A percentile compares a stretch with the other conserved stretches of the same genome.
These are phyloP conservation scores for Fopius arisanus DNA, from an alignment of 1,140 invertebrate species.

Conservation along the genomic window DNA sequence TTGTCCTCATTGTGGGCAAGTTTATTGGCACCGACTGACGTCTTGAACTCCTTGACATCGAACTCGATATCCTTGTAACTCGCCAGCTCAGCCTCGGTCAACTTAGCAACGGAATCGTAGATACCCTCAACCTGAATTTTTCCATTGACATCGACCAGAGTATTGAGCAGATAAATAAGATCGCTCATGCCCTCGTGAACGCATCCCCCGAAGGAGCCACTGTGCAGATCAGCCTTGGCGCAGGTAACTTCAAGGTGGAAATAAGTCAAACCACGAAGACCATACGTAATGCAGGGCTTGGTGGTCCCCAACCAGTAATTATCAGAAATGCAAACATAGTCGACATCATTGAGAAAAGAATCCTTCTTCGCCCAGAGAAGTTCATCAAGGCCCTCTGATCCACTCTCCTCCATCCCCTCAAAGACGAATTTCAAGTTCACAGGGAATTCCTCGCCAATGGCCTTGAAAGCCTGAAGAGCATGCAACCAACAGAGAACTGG, in stretches of 20 bases:
- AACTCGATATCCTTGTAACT: conserved; percentile 92
- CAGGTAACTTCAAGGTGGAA: conserved; percentile 91
- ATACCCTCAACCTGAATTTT: conserved; percentile 84
- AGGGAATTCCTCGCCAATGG: conserved; percentile 77
- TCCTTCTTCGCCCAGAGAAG: conserved; percentile 79
- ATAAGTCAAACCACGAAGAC: conserved; percentile 92
- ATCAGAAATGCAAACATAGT: conserved; percentile 97
- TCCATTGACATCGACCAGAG: conserved; percentile 84
- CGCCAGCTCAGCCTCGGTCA: conserved; percentile 78
- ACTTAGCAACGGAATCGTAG: conserved; percentile 78
- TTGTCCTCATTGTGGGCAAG: conserved; percentile 82
- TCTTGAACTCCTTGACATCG: conserved; percentile 78
- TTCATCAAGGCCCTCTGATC: conserved; percentile 93
- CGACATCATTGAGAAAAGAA: conserved; percentile 83
- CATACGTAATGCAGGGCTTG: conserved; percentile 97
- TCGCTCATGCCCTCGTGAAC: conserved; percentile 91
- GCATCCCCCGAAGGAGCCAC: conserved; percentile 92
- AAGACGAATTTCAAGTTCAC: conserved; percentile 97
- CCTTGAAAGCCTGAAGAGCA: conserved; percentile 89
- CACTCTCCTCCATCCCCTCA: conserved; percentile 99
- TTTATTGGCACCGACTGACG: conserved; percentile 75
- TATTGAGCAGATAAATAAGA: conserved; percentile 83
- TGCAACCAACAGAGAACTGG: conserved; percentile 93
- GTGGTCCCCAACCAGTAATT: conserved; percentile 98
- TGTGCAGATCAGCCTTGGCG: conserved; percentile 92